Evolutionary conservation across 1,140 invertebrate genomes (phyloP), one percentile per base, ranked within the genome.

Genomic region (Drosophila kurseongensis): DNA sequence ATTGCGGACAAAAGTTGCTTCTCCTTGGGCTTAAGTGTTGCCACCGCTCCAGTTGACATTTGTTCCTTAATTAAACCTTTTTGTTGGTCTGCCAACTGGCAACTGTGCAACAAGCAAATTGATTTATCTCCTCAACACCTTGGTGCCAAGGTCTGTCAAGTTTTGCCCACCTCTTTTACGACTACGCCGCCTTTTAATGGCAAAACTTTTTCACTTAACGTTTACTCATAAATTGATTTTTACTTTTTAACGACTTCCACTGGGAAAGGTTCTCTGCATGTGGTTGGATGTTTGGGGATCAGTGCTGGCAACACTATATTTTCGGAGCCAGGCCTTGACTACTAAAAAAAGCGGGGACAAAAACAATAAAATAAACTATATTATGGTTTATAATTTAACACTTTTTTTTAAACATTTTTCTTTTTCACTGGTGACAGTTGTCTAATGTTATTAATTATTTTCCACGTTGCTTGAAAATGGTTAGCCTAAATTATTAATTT

Each of bases 191-290:
- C 71, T 77, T 86, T 89, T 89, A 89, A 89, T 89, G 84, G 84
- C 69, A 89, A 89, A 89, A 89, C 76, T 89, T 89, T 89, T 89
- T 89, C 84, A 89, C 84, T 89, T 89, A 89, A 89, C 85, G 75
- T 89, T 89, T 78, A 89, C 85, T 90, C 84, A 89, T 89, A 89
- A 89, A 89, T 89, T 89, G 85, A 89, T 89, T 89, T 90, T 89
- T 89, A 89, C 84, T 89, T 89, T 89, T 89, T 89, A 89, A 89
- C 80, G 84, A 89, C 73, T 72, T 74, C 10, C 41, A 55, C 29
- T 14, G 59, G 45, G 14, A 41, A 41, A 16, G 50, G 38, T 38
- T 27, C 62, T 47, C 36, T 36, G 29, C 18, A 58, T 51, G 48
- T 72, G 55, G 56, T 40, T 72, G 29, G 16, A 5, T 27, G 36